Evolutionary conservation across 2,797 vertebrate species (phyloP).

Genomic region (Sus cebifrons): DNA sequence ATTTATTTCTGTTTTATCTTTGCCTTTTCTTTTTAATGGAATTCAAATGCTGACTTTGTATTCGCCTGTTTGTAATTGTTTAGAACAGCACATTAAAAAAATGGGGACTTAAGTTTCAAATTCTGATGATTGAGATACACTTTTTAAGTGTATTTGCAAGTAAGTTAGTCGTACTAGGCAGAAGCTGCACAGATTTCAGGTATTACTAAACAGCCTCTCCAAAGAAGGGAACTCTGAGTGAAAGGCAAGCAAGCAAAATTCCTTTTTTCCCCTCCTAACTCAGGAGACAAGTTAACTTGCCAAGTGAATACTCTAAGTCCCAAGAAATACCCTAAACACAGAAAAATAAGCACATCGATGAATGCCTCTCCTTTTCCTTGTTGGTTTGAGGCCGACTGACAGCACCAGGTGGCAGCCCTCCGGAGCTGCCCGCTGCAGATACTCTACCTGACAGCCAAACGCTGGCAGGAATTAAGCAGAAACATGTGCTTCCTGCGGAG

Average conservation of each 20-base stretch:
- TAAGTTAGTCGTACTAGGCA: not conserved
- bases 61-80: slow-evolving; percentile 67
- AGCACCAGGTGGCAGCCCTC: slow-evolving; percentile 83
- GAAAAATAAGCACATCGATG: slow-evolving; percentile 83
- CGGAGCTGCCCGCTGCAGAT: slow-evolving; percentile 79
- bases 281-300: slow-evolving; percentile 78
- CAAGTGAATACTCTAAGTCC: slow-evolving; percentile 79
- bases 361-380: slow-evolving; percentile 79
- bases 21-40: slow-evolving; percentile 62
- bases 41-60: slow-evolving; percentile 57
- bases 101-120: slow-evolving; percentile 16
- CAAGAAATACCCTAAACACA: slow-evolving; percentile 80
- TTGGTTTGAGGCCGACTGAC: slow-evolving; percentile 76
- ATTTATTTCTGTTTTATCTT: slow-evolving; percentile 78
- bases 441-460: slow-evolving; percentile 80
- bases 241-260: slow-evolving; percentile 73
- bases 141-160: slow-evolving; percentile 49
- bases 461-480: slow-evolving; percentile 81
- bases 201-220: slow-evolving; percentile 74
- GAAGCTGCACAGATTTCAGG: slow-evolving; percentile 58
- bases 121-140: not conserved
- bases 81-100: slow-evolving; percentile 63
- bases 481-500: slow-evolving; percentile 84
- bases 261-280: slow-evolving; percentile 28
- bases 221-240: slow-evolving; percentile 74